Conservation (phyloP, 2,797 vertebrate genomes). For the Thripadectes ignobilis region DNA sequence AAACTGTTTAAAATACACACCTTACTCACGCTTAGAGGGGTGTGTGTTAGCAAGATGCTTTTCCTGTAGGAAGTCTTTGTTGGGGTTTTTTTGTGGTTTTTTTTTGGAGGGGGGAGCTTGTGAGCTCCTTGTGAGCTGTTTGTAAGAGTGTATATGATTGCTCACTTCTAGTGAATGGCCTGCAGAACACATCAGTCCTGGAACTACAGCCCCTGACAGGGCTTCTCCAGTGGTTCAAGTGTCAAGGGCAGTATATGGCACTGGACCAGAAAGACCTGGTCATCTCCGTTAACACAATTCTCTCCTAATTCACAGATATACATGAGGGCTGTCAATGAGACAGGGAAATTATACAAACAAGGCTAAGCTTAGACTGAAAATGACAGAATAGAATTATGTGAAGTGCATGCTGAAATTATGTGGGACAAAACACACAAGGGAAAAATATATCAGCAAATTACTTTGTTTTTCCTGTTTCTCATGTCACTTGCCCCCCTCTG, state of each 20-base stretch:
- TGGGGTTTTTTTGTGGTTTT: background rate
- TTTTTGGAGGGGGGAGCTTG: background rate
- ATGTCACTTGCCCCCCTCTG: background rate
- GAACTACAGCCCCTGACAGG: background rate
- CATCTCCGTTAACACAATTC: background rate
- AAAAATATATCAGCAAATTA: background rate
- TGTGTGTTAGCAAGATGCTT: background rate
- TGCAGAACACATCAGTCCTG: background rate
- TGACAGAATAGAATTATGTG: background rate
- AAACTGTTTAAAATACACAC: rapidly evolving
- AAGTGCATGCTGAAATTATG: background rate
- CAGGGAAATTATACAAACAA: background rate
- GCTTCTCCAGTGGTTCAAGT: background rate
- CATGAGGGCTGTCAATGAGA: background rate
- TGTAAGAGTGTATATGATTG: background rate
- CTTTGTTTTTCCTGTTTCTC: background rate
- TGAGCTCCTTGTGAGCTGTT: background rate
- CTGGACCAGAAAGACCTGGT: background rate
- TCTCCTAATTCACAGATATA: background rate
- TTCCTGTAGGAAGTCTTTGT: background rate
- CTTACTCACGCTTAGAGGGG: rapidly evolving
- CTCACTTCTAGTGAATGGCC: constrained; percentile 19
- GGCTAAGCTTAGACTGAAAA: background rate
- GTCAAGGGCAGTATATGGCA: background rate
- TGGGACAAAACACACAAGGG: background rate